Evolutionary conservation across 2,113 vertebrate species (phyloP), one percentile per base, ranked within the genome.

Genomic region (Scytalopus superciliaris): DNA sequence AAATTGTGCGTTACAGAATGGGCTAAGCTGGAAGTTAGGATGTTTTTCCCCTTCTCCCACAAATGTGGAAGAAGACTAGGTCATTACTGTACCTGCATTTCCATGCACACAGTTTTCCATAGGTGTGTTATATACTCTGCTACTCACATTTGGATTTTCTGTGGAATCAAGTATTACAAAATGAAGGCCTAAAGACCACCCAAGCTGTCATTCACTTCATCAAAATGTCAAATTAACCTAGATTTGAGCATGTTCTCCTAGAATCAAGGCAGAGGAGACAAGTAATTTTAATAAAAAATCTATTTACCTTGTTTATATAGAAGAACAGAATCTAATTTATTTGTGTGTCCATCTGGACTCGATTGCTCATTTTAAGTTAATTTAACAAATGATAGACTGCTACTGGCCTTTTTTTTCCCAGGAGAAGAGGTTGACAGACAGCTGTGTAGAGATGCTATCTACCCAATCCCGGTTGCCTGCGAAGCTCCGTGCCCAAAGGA

Each of bases 401-500:
- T 85, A 68, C 74, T 72, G 90, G 82, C 90, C 56, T 86, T 97
- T 91, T 97, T 52, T 92, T 97, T 94, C 97, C 93, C 98, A 99
- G 99, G 99, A 90, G 98, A 98, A 60, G 97, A 95, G 76, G 98
- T 99, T 97, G 98, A 99, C 69, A 97, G 97, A 81, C 98, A 97
- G 79, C 98, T 99, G 74, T 99, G 99, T 88, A 97, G 98, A 47
- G 98, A 99, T 10, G 97, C 97, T 27, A 98, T 98, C 66, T 97
- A 98, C 77, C 99, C 98, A 1, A 97, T 98, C 35, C 99, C 99
- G 0, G 98, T 98, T 14, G 95, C 92, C 84, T 99, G 99, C 1
- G 97, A 98, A 23, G 99, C 98, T 70, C 98, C 99, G 0, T 99
- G 99, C 97, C 98, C 99, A 0, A 99, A 98, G 95, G 99, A 99